A percentile compares a stretch with the other conserved stretches of the same genome.
Conservation (phyloP, 2,797 vertebrate species). For the Enteromius radiatus region DNA sequence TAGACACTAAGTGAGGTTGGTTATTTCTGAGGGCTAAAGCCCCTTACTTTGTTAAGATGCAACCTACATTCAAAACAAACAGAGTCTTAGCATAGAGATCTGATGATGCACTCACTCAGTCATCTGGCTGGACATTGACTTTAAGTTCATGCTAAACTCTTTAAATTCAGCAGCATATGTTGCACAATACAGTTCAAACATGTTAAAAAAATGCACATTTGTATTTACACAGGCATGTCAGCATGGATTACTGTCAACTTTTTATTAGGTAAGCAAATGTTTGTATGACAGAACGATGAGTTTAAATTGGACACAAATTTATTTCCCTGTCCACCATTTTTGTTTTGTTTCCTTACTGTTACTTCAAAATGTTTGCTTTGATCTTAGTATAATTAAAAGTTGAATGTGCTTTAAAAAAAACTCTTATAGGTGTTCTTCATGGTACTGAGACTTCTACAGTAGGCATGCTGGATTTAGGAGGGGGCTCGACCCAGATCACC, state of each 20-base stretch:
- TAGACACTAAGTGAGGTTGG: conserved; percentile 66
- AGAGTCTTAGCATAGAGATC: conserved; percentile 69
- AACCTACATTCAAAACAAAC: conserved; percentile 39
- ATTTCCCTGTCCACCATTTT: neutral
- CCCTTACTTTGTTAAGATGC: conserved; percentile 47
- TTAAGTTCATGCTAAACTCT: conserved; percentile 18
- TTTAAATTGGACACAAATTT: neutral
- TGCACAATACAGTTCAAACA: neutral
- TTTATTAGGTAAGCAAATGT: conserved; percentile 82
- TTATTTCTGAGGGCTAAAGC: conserved; percentile 52
- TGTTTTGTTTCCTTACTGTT: neutral
- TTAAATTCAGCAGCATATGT: neutral
- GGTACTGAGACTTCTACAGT: conserved; percentile 74
- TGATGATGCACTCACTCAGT: conserved; percentile 64
- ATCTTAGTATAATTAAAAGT: neutral
- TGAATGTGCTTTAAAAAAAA: neutral
- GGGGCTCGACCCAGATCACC: conserved; percentile 95
- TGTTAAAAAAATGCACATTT: neutral
- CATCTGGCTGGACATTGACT: conserved; percentile 53
- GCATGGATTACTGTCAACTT: conserved; percentile 97
- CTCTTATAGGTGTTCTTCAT: conserved; percentile 82
- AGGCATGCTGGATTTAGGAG: conserved; percentile 93
- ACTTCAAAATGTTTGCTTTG: neutral
- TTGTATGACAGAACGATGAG: neutral
- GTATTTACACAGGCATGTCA: conserved; percentile 82